Base-by-base conservation (phyloP, 2,113 vertebrate species). In the Lanius ludovicianus region DNA sequence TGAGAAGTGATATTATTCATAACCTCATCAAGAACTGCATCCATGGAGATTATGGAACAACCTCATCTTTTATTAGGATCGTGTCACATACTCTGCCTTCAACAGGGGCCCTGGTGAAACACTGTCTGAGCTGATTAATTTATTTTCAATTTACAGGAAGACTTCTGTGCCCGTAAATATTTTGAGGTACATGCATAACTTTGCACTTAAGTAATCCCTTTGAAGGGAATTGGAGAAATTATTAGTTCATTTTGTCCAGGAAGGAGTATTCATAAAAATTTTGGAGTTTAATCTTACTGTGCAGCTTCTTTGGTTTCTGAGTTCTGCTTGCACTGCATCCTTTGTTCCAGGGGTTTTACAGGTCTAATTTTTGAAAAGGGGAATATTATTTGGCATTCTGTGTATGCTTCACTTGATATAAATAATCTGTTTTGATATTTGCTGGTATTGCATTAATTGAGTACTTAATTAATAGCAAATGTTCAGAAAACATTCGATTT, bases 1-100 rank as follows among this genome's bases (percentile, higher is more conserved):
- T 87, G 49, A 57, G 67, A 73, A 57, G 44, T 74, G 86, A 56
- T 91, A 49, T 65, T 94, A 76, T 96, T 95, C 87, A 78, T 67
- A 78, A 82, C 78, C 60, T 73, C 86, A 47, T 93, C 65, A 79
- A 37, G 77, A 81, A 21, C 63, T 80, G 57, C 57, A 53, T 91
- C 89, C 80, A 16, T 35, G 50, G 62, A 93, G 57, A 84, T 80
- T 47, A 42, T 59, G 65, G 74, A 49, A 41, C 31, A 15, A 62
- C 53, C 39, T 88, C 37, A 21, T 64, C 55, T 70, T 81, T 92
- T 68, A 62, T 71, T 93, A 0, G 21, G 77, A n/a, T 28, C 8
- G 15, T 50, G 76, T 56, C 68, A 37, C 50, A 10, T 25, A 4
- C 49, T 74, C 47, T 92, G 33, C 71, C 49, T 77, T 67, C 63